phyloP scores from a whole-genome alignment of 2,888 invertebrate species.

The Eumacrocentrus americanus region DNA sequence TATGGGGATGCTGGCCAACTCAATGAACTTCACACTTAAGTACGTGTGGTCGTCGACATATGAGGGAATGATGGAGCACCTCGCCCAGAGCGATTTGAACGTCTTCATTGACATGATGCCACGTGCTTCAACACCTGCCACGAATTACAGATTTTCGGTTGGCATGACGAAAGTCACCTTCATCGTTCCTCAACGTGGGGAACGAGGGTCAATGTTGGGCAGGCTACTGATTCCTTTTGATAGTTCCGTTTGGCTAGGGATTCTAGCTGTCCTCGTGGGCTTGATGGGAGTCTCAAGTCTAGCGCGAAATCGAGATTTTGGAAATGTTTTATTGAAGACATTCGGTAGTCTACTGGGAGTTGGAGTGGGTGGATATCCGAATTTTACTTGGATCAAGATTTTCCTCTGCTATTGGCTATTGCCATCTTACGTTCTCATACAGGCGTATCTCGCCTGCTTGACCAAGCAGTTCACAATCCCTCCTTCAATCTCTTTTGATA shows the following conservation, averaged over 20 bases:
- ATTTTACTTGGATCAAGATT: constrained; percentile 24
- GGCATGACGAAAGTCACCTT: constrained; percentile 15
- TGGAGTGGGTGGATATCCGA: constrained; percentile 28
- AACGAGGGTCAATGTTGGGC: constrained; percentile 20
- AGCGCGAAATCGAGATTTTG: constrained; percentile 18
- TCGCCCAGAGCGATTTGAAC: constrained; percentile 25
- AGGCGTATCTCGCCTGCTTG: too few relatives aligned
- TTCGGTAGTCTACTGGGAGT: constrained; percentile 32
- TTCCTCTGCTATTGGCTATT: constrained; percentile 35
- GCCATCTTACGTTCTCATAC: constrained; percentile 31
- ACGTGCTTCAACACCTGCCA: constrained; percentile 25
- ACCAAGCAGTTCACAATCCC: too few relatives aligned
- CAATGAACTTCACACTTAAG: constrained; percentile 37
- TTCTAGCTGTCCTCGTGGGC: constrained; percentile 13
- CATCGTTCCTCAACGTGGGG: constrained; percentile 19
- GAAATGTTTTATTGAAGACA: constrained; percentile 30
- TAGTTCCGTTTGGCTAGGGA: constrained; percentile 28
- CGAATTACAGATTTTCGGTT: constrained; percentile 28
- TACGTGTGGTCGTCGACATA: constrained; percentile 31
- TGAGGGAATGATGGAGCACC: background rate
- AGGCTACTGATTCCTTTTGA: constrained; percentile 31
- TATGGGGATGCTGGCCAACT: constrained; percentile 29
- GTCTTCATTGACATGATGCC: constrained; percentile 34
- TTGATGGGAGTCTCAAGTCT: constrained; percentile 22
- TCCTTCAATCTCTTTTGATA: constrained; percentile 30